These are phyloP conservation scores for Parazoanthus swiftii DNA, from an alignment of 92 coral and sea anemone genomes.

Conservation along the genomic window DNA sequence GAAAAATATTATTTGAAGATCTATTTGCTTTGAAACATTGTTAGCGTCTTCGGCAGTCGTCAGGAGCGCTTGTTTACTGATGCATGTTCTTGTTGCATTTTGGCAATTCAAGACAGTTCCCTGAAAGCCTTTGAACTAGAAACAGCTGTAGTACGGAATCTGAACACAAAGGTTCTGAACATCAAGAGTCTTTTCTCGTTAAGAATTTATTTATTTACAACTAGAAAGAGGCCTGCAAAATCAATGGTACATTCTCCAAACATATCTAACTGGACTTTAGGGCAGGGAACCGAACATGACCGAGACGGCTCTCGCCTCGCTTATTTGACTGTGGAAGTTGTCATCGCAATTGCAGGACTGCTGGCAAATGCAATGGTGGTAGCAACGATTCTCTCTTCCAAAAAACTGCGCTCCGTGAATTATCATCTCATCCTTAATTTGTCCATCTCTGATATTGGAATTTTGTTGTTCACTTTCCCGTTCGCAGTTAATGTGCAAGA, in stretches of 20 bases:
- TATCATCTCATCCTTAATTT: slow-evolving; percentile 17
- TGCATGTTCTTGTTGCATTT: not conserved
- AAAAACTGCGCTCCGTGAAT: slow-evolving; percentile 24
- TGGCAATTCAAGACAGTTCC: too few species aligned
- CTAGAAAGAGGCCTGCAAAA: not conserved
- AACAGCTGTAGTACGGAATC: too few species aligned
- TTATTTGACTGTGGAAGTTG: slow-evolving; percentile 24
- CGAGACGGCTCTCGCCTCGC: slow-evolving; percentile 23
- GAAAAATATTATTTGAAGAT: too few species aligned
- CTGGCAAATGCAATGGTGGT: slow-evolving; percentile 3
- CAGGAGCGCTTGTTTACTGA: not conserved
- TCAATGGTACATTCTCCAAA: slow-evolving; percentile 2
- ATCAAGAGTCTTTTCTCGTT: not conserved
- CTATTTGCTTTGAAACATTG: not conserved
- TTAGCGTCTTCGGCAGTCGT: not conserved
- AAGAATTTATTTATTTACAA: too few species aligned
- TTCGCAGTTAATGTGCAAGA: slow-evolving; percentile 24
- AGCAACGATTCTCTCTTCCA: slow-evolving; percentile 15
- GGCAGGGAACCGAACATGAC: not conserved
- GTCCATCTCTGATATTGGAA: slow-evolving; percentile 32
- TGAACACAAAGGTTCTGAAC: too few species aligned
- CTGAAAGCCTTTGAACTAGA: too few species aligned
- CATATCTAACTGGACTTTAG: slow-evolving; percentile 13
- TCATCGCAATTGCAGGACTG: slow-evolving; percentile 2
- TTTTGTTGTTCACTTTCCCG: slow-evolving; percentile 20